Conservation (phyloP, 2,113 vertebrate genomes). For the Polyodon spathula region DNA sequence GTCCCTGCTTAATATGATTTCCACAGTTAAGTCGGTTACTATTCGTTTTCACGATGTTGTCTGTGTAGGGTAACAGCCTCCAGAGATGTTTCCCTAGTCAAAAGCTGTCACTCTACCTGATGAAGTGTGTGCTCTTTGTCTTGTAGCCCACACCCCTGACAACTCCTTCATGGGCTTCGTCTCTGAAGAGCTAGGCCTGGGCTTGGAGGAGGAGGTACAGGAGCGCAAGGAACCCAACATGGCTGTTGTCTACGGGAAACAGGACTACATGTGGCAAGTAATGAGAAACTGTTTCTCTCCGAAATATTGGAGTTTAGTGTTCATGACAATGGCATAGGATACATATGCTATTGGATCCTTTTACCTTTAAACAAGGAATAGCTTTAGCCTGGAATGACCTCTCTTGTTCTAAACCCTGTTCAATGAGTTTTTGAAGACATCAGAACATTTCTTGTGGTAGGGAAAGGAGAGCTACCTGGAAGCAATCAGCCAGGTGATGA, state of each 20-base stretch:
- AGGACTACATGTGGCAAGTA: conserved; percentile 60
- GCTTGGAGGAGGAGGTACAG: conserved; percentile 10
- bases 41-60: too few relatives aligned
- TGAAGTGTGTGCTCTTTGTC: background rate
- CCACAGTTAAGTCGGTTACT: too few relatives aligned
- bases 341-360: background rate
- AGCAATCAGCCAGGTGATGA: conserved; percentile 39
- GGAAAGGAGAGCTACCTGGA: conserved; percentile 45
- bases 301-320: background rate
- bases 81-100: too few relatives aligned
- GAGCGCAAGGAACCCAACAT: conserved; percentile 36
- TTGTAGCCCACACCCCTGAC: conserved; percentile 51
- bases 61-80: too few relatives aligned
- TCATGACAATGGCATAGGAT: background rate
- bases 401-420: too few relatives aligned
- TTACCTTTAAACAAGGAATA: too few relatives aligned
- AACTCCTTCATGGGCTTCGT: conserved; percentile 59
- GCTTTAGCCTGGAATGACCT: too few relatives aligned
- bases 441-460: conserved; percentile 18
- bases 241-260: conserved; percentile 54
- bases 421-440: too few relatives aligned
- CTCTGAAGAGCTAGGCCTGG: conserved; percentile 25
- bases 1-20: too few relatives aligned
- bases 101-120: background rate
- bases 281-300: background rate